These are phyloP conservation scores for Glaucidium brasilianum DNA, from an alignment of 2,113 vertebrate species.

Conservation along the genomic window DNA sequence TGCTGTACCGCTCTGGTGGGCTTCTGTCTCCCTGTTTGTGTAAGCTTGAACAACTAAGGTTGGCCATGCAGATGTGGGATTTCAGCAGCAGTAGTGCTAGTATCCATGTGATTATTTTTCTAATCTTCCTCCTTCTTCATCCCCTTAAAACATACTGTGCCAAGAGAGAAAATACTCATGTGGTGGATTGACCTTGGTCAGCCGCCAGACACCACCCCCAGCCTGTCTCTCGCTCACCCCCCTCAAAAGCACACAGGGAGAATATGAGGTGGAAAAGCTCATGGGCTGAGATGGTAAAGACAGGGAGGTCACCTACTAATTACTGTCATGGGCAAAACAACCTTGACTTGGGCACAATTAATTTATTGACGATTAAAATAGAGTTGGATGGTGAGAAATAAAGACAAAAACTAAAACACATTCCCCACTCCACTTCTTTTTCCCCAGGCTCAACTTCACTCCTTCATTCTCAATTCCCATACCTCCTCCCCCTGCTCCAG, in stretches of 20 bases:
- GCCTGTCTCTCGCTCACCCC: neutral
- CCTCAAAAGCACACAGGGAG: neutral
- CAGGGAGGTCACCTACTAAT: neutral
- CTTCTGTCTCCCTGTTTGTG: neutral
- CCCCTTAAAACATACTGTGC: neutral
- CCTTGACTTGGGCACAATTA: neutral
- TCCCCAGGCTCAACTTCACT: neutral
- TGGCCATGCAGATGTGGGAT: neutral
- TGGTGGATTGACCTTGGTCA: neutral
- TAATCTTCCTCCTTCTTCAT: neutral
- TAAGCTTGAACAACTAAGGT: neutral
- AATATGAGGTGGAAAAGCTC: neutral
- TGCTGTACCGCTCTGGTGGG: neutral
- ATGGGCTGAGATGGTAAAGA: neutral
- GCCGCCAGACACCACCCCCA: neutral
- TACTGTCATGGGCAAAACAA: neutral
- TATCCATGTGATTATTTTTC: neutral
- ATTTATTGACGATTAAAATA: neutral
- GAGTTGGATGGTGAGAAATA: neutral
- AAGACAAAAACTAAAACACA: neutral
- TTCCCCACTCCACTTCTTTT: neutral
- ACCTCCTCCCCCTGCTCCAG: neutral
- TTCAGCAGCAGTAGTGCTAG: neutral
- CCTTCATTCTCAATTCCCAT: neutral
- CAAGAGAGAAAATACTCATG: neutral